Base-by-base conservation (phyloP, 2,113 vertebrate species). In the Labeo rohita region DNA sequence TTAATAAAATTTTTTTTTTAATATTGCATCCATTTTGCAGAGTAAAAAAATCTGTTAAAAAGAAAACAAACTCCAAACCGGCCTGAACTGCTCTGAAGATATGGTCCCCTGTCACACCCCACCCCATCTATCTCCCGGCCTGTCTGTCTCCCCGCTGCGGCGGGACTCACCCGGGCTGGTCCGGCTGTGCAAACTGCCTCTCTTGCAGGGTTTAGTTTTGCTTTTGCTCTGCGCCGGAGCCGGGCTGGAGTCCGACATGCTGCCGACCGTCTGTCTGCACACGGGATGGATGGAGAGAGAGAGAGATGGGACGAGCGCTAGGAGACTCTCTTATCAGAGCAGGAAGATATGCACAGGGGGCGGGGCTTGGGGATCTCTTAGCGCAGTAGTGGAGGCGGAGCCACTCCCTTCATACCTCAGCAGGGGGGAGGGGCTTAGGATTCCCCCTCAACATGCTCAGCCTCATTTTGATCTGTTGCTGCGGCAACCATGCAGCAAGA, bases 291-390 rank as follows among this genome's bases (percentile, higher is more conserved):
- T 63, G 59, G 36, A 49, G 39, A 36, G 75, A 39, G 75, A 39
- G 23, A 52, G 47, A 9, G 28, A 70, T 2, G 39, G 2, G 70
- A 21, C 16, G 16, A 18, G 54, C 0, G 54, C 16, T 21, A 21
- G 6, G 54, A 43, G 76, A 47, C 16, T 36, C 28, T 65, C 56
- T 59, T 39, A 61, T 59, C 54, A 59, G 34, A 59, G 52, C 28
- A 78, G 50, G 49, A 77, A 21, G 34, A 54, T 36, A 52, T 15
- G 23, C 23, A 52, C n/a, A 11, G 80, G 63, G 15, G 80, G 80
- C 45, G 63, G 80, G 45, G 61, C 61, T 36, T 82, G 78, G 78
- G 78, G 78, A 83, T n/a, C 65, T 83, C 49, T 72, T 83, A 83
- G 81, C 66, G 81, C 81, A 83, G 81, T 73, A 15, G 81, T 54